Evolutionary conservation across 1,140 invertebrate species (phyloP).

Genomic region (Dryas iulia): DNA sequence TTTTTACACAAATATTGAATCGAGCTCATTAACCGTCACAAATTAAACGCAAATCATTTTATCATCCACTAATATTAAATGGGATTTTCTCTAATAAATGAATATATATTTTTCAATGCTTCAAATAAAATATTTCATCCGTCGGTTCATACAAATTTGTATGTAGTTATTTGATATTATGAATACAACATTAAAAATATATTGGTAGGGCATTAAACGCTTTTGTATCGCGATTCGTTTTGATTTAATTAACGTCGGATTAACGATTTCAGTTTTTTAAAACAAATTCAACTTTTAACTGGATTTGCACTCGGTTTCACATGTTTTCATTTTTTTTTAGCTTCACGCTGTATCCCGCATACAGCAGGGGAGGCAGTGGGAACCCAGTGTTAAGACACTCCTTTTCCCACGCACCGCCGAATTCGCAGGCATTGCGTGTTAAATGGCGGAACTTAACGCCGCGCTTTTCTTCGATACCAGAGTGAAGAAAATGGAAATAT

Average conservation of each 20-base stretch:
- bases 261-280: neutral
- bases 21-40: neutral
- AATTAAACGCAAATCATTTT: neutral
- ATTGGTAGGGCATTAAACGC: neutral
- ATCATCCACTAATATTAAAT: slow-evolving; percentile 3
- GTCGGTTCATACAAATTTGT: slow-evolving; percentile 1
- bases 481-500: neutral
- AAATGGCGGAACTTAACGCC: neutral
- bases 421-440: neutral
- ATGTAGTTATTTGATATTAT: neutral
- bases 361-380: neutral
- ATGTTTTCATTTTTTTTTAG: no score
- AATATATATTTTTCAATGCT: neutral
- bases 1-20: slow-evolving; percentile 4
- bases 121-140: neutral
- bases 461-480: neutral
- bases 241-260: neutral
- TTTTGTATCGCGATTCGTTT: neutral
- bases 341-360: neutral
- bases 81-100: neutral
- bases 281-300: neutral
- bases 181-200: slow-evolving; percentile 5
- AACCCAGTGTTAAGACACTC: neutral
- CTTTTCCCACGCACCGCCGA: neutral
- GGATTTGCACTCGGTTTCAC: neutral